Conservation (phyloP, 2,888 invertebrate species). For the Scrobipalpa atriplicella region DNA sequence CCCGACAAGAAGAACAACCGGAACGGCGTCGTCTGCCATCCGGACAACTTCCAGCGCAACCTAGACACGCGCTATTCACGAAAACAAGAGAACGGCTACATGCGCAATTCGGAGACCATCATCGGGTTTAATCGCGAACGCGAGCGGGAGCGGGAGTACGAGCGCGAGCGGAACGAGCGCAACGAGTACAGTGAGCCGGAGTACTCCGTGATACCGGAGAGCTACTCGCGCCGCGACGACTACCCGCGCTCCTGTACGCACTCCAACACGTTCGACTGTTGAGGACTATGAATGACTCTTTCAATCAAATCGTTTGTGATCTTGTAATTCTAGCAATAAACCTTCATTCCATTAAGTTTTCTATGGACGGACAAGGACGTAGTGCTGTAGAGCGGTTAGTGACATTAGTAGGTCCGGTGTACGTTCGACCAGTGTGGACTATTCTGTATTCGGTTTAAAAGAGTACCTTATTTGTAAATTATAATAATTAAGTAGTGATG, state of each 20-base stretch:
- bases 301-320: constrained; percentile 71
- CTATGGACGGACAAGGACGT: constrained; percentile 67
- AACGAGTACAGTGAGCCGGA: constrained; percentile 76
- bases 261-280: constrained; percentile 81
- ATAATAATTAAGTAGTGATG: constrained; percentile 78
- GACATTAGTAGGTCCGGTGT: constrained; percentile 68
- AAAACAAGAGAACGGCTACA: constrained; percentile 79
- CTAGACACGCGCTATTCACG: constrained; percentile 76
- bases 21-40: constrained; percentile 72
- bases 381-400: constrained; percentile 79
- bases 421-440: constrained; percentile 67
- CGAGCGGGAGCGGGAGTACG: constrained; percentile 56
- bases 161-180: constrained; percentile 59
- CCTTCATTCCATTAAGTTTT: constrained; percentile 81
- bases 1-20: constrained; percentile 77
- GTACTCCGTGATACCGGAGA: constrained; percentile 78
- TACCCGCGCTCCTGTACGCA: constrained; percentile 73
- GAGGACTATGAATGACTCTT: constrained; percentile 58
- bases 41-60: constrained; percentile 79
- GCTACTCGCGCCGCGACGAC: constrained; percentile 62
- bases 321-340: constrained; percentile 83
- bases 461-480: constrained; percentile 81
- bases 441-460: constrained; percentile 72
- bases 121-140: constrained; percentile 67
- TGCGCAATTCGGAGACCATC: constrained; percentile 73